A percentile compares a stretch with the other conserved stretches of the same genome.
phyloP scores from a whole-genome alignment of 2,888 invertebrate genomes.

The Mystacides longicornis region DNA sequence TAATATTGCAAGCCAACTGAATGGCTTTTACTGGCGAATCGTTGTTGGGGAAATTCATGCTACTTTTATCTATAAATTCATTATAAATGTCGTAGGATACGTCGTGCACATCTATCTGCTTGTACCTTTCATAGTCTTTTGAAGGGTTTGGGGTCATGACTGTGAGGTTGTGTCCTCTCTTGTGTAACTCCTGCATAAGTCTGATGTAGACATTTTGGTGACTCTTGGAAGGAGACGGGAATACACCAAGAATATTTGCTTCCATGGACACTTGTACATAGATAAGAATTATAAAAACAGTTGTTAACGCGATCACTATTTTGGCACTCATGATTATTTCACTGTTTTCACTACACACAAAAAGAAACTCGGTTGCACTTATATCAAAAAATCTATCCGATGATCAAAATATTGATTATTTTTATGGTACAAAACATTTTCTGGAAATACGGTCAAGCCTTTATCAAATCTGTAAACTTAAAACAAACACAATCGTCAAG shows the following conservation, averaged over 20 bases:
- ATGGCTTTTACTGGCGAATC: neutral
- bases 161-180: conserved; percentile 41
- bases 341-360: too few relatives aligned
- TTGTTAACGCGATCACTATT: neutral
- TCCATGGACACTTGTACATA: neutral
- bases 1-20: neutral
- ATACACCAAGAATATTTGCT: conserved; percentile 38
- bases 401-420: too few relatives aligned
- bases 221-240: conserved; percentile 41
- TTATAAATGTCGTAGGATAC: conserved; percentile 32
- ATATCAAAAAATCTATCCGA: too few relatives aligned
- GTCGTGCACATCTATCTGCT: conserved; percentile 34
- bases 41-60: neutral
- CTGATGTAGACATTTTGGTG: conserved; percentile 41
- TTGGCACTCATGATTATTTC: neutral
- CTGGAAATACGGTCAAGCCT: too few relatives aligned
- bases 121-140: conserved; percentile 30
- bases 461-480: too few relatives aligned
- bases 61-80: neutral
- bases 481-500: too few relatives aligned
- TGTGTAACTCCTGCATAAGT: conserved; percentile 37
- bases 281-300: neutral
- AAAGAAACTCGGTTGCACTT: too few relatives aligned
- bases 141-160: conserved; percentile 41
- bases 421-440: too few relatives aligned